These are phyloP conservation scores for Drosophila planitibia DNA, from an alignment of 2,888 invertebrate species.

Conservation along the genomic window DNA sequence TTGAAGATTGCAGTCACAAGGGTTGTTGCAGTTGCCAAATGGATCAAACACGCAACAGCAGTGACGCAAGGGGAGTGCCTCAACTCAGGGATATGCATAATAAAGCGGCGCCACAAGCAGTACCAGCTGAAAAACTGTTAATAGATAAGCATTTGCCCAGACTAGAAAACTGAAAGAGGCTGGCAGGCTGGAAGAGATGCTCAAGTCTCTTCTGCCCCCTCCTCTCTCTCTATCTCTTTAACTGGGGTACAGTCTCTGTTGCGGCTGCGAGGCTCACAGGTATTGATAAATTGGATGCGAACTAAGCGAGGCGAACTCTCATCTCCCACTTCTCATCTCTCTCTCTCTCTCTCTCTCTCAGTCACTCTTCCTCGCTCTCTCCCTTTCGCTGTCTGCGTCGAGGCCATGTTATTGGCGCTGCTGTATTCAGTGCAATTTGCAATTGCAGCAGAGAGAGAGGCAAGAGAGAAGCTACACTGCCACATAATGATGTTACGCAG, in stretches of 20 bases:
- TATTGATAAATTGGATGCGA: slow-evolving; percentile 62
- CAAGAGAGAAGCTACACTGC: slow-evolving; percentile 32
- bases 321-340: slow-evolving; percentile 3
- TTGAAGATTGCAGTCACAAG: slow-evolving; percentile 5
- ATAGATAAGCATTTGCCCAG: slow-evolving; percentile 32
- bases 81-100: slow-evolving; percentile 47
- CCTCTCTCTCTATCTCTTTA: neutral
- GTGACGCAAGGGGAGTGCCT: neutral
- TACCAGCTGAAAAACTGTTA: slow-evolving; percentile 35
- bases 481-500: slow-evolving; percentile 7
- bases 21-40: slow-evolving; percentile 40
- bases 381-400: slow-evolving; percentile 35
- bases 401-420: slow-evolving; percentile 28
- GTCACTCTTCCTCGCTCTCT: slow-evolving; percentile 8
- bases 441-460: slow-evolving; percentile 48
- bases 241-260: slow-evolving; percentile 30
- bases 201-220: neutral
- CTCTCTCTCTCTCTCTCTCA: slow-evolving; percentile 25
- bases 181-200: neutral
- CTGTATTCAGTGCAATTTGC: slow-evolving; percentile 61
- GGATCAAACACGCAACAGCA: slow-evolving; percentile 3
- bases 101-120: slow-evolving; percentile 39
- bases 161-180: slow-evolving; percentile 22
- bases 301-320: slow-evolving; percentile 16
- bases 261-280: slow-evolving; percentile 38